phyloP scores from a whole-genome alignment of 2,113 vertebrate species.

The Acanthochromis polyacanthus region DNA sequence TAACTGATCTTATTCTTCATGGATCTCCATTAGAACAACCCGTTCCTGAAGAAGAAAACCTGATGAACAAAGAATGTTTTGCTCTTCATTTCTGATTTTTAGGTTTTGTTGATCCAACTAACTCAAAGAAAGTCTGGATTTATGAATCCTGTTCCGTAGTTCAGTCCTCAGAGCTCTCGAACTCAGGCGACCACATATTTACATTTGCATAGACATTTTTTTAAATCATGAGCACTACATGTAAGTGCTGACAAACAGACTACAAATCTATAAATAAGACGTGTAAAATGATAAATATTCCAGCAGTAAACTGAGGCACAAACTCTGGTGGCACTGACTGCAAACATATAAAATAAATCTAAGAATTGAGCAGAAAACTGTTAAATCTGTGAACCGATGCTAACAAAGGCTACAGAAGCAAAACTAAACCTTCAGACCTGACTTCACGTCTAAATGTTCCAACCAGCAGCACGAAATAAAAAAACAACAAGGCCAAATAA shows the following conservation, averaged over 20 bases:
- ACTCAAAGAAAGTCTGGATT: too few species aligned
- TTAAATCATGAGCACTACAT: not conserved
- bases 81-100: too few species aligned
- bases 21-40: too few species aligned
- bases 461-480: slow-evolving; percentile 22
- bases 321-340: slow-evolving; percentile 13
- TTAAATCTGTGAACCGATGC: not conserved
- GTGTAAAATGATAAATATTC: slow-evolving; percentile 7
- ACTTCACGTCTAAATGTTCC: not conserved
- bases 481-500: slow-evolving; percentile 49
- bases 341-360: not conserved
- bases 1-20: too few species aligned
- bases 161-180: too few species aligned
- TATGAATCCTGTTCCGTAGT: too few species aligned
- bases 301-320: slow-evolving; percentile 26
- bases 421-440: not conserved
- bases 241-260: not conserved
- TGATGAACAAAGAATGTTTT: too few species aligned
- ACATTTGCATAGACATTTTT: slow-evolving; percentile 55
- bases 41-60: too few species aligned
- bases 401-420: not conserved
- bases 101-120: too few species aligned
- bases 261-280: not conserved
- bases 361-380: not conserved
- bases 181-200: not conserved